phyloP scores from a whole-genome alignment of 53 echinoderm and acorn worm genomes.

The Apostichopus leukothele region DNA sequence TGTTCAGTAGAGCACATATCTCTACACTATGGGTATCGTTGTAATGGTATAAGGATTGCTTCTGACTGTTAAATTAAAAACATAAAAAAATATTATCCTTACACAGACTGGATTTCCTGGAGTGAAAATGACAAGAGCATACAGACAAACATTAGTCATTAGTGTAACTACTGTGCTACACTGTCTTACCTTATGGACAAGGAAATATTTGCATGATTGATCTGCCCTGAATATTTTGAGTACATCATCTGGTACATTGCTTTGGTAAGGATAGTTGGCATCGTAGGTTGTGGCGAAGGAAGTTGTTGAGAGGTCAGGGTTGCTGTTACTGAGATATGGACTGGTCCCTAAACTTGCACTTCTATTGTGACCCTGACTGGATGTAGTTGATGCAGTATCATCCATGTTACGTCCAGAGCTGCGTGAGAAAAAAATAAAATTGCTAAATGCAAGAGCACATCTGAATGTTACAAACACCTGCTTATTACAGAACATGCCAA shows the following conservation, averaged over 20 bases:
- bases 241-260: constrained; percentile 88
- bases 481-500: too few relatives aligned
- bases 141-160: too few relatives aligned
- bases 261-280: constrained; percentile 56
- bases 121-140: too few relatives aligned
- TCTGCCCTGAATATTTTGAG: constrained; percentile 93
- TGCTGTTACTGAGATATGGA: constrained; percentile 91
- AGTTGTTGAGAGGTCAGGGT: constrained; percentile 87
- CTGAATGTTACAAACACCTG: too few relatives aligned
- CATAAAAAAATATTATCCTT: too few relatives aligned
- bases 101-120: too few relatives aligned
- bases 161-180: too few relatives aligned
- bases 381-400: constrained; percentile 28
- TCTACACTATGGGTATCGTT: too few relatives aligned
- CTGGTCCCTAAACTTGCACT: constrained; percentile 72
- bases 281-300: constrained; percentile 44
- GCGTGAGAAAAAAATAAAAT: not conserved
- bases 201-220: constrained; percentile 97
- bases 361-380: constrained; percentile 47
- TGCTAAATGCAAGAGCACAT: too few relatives aligned
- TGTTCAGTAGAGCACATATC: too few relatives aligned
- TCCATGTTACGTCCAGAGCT: constrained; percentile 5
- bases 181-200: constrained; percentile 85
- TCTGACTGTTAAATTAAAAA: too few relatives aligned
- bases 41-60: too few relatives aligned